Evolutionary conservation across 1,140 invertebrate genomes (phyloP).

Genomic region (Diuraphis noxia): DNA sequence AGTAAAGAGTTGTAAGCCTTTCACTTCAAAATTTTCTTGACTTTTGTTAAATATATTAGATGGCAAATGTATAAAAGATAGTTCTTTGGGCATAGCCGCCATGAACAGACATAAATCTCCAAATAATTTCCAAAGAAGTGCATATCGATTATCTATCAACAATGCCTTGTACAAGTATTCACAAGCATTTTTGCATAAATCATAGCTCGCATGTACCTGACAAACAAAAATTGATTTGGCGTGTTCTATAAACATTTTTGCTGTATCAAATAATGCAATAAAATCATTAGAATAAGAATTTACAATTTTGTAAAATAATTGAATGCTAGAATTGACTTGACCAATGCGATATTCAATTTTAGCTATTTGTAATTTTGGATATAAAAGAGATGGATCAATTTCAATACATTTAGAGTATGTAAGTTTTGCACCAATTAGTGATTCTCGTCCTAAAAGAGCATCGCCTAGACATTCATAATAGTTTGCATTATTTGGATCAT

Average conservation of each 20-base stretch:
- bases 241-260: conserved; percentile 27
- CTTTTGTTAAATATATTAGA: conserved; percentile 9
- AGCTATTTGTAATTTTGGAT: conserved; percentile 27
- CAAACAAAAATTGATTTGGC: not conserved
- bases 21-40: not conserved
- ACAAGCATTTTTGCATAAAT: conserved; percentile 22
- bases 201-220: conserved; percentile 8
- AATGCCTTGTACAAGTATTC: conserved; percentile 23
- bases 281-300: not conserved
- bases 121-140: conserved; percentile 23
- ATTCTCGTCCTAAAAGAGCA: conserved; percentile 15
- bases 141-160: not conserved
- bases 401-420: conserved; percentile 35
- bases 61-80: conserved; percentile 15
- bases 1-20: not conserved
- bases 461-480: conserved; percentile 27
- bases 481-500: conserved; percentile 14
- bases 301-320: not conserved
- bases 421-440: conserved; percentile 31
- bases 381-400: conserved; percentile 14
- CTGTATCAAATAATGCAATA: not conserved
- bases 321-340: conserved; percentile 25
- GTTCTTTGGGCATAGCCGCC: not conserved
- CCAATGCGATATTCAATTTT: conserved; percentile 39
- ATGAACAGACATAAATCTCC: conserved; percentile 40